Percentiles rank a stretch among this genome's conserved stretches.
Conservation (phyloP, 23 tunicate genomes). For the Diplosoma virens region DNA sequence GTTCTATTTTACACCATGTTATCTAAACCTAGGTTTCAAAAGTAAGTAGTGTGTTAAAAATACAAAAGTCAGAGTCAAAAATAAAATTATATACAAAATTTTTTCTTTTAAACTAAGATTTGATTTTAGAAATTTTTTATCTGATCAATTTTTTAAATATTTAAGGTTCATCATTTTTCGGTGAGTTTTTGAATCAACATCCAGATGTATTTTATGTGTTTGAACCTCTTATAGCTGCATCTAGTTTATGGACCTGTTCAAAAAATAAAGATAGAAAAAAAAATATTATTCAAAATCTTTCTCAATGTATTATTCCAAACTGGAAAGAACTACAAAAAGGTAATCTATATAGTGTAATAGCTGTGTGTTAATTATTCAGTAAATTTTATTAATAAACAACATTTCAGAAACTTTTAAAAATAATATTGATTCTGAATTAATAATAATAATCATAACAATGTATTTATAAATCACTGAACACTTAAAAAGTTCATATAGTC, state of each 20-base stretch:
- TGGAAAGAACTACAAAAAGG: slow-evolving; percentile 29
- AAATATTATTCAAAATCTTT: slow-evolving; percentile 23
- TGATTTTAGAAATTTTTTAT: neutral
- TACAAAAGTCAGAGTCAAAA: neutral
- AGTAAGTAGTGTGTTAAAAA: neutral
- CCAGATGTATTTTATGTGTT: slow-evolving; percentile 50
- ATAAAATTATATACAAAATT: neutral
- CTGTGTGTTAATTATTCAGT: too few species aligned
- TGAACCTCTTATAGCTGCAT: slow-evolving; percentile 43
- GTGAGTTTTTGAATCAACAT: slow-evolving; percentile 64
- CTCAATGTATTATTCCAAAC: slow-evolving; percentile 49
- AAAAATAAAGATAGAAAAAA: neutral
- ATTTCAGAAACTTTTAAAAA: too few species aligned
- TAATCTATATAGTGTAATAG: too few species aligned
- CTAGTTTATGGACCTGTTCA: neutral
- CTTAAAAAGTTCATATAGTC: too few species aligned
- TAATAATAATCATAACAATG: too few species aligned
- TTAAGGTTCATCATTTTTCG: slow-evolving; percentile 67
- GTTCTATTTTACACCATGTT: too few species aligned
- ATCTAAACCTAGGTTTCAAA: too few species aligned
- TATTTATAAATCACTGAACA: too few species aligned
- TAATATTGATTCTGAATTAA: too few species aligned
- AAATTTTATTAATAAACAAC: too few species aligned
- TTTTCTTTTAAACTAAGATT: neutral
- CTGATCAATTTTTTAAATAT: neutral